Conservation (phyloP, 2,888 invertebrate species). For the Cerceris rybyensis region DNA sequence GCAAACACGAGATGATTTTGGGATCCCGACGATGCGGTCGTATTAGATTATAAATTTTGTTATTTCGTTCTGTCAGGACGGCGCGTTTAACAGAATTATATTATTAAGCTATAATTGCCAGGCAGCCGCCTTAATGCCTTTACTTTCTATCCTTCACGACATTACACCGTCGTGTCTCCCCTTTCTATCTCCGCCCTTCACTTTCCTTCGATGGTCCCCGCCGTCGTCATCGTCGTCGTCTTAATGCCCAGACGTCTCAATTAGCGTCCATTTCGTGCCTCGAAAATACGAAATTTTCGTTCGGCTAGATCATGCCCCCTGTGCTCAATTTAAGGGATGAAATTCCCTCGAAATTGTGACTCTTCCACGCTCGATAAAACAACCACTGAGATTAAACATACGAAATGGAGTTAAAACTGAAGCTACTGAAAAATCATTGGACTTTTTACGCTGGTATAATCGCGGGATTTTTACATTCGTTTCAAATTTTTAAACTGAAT, state of each 20-base stretch:
- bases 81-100: conserved; percentile 68
- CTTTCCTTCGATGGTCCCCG: conserved; percentile 35
- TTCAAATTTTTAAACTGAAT: too few relatives aligned
- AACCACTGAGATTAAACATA: conserved; percentile 27
- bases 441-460: conserved; percentile 33
- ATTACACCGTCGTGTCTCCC: conserved; percentile 33
- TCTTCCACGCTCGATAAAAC: conserved; percentile 49
- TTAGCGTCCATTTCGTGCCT: conserved; percentile 55
- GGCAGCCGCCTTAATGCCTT: conserved; percentile 54
- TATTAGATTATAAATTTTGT: conserved; percentile 68
- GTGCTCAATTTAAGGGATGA: conserved; percentile 46
- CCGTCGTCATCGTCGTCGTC: conserved; percentile 22
- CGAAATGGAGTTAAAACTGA: conserved; percentile 23
- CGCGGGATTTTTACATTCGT: neutral
- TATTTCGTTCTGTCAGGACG: conserved; percentile 64
- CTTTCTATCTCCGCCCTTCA: conserved; percentile 4
- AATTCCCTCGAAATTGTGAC: conserved; percentile 38
- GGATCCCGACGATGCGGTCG: conserved; percentile 37
- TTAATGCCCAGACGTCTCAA: conserved; percentile 60
- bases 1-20: conserved; percentile 28
- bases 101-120: conserved; percentile 70
- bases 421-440: conserved; percentile 21
- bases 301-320: conserved; percentile 20
- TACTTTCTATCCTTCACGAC: conserved; percentile 46
- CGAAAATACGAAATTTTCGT: conserved; percentile 39